phyloP scores from a whole-genome alignment of 2,797 vertebrate genomes.

The Sebastes kiyomatsui region DNA sequence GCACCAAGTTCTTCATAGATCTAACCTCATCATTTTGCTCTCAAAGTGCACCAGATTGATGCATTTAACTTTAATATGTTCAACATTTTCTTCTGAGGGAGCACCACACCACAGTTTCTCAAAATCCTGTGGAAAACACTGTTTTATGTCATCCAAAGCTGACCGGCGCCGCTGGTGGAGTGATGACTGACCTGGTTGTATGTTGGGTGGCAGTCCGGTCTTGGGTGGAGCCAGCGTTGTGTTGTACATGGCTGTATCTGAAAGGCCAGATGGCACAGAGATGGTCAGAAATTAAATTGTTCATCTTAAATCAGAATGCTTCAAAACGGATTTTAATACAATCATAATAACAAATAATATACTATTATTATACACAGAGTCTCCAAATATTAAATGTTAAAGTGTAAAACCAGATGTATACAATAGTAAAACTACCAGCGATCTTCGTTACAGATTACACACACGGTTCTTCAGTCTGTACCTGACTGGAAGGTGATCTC shows the following conservation, averaged over 20 bases:
- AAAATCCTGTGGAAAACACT: too few species aligned
- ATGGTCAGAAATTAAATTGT: background rate
- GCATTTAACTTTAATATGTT: too few species aligned
- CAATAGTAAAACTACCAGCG: background rate
- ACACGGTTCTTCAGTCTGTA: constrained; percentile 50
- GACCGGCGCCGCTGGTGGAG: background rate
- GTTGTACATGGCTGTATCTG: constrained; percentile 98
- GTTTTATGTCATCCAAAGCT: too few species aligned
- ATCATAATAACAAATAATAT: background rate
- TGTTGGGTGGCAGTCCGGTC: constrained; percentile 80
- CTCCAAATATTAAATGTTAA: too few species aligned
- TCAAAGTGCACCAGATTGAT: too few species aligned
- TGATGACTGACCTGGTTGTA: constrained; percentile 70
- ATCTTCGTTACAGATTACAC: background rate
- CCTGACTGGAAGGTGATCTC: constrained; percentile 99
- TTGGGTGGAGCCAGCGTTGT: constrained; percentile 86
- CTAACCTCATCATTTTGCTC: too few species aligned
- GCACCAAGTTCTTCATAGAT: too few species aligned
- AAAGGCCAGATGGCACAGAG: constrained; percentile 17
- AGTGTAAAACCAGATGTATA: background rate
- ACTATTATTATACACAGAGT: too few species aligned
- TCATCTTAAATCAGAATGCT: background rate
- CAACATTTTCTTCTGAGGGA: too few species aligned
- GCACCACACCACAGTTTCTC: too few species aligned
- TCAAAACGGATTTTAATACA: background rate